Evolutionary conservation across 2,888 invertebrate genomes (phyloP).

Genomic region (Drosophila multiciliata): DNA sequence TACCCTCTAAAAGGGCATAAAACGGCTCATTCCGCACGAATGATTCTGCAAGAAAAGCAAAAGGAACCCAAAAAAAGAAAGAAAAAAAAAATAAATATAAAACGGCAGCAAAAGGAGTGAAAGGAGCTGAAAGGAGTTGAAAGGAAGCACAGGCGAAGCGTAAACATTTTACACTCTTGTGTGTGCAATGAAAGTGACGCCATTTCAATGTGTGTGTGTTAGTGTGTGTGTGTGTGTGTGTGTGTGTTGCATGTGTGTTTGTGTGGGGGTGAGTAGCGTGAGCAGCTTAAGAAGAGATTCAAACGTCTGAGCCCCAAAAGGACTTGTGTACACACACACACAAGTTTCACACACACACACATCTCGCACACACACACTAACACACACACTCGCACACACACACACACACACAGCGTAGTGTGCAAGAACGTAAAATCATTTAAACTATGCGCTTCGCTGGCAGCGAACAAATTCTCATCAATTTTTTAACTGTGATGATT

Average conservation of each 20-base stretch:
- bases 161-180: slow-evolving; percentile 77
- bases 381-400: not conserved
- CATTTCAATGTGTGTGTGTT: slow-evolving; percentile 47
- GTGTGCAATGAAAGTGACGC: slow-evolving; percentile 74
- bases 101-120: slow-evolving; percentile 19
- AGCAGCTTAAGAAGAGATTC: slow-evolving; percentile 37
- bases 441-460: slow-evolving; percentile 45
- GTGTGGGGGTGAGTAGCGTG: not conserved
- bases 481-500: slow-evolving; percentile 35
- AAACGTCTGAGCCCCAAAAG: slow-evolving; percentile 44
- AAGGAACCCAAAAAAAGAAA: slow-evolving; percentile 5
- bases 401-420: not conserved
- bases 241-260: not conserved
- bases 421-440: slow-evolving; percentile 43
- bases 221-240: not conserved
- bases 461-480: slow-evolving; percentile 34
- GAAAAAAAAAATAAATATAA: not conserved
- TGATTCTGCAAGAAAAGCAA: slow-evolving; percentile 29
- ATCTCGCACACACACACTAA: not conserved
- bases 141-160: slow-evolving; percentile 70
- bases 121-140: slow-evolving; percentile 21
- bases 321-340: slow-evolving; percentile 26
- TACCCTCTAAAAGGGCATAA: slow-evolving; percentile 56
- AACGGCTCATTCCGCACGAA: slow-evolving; percentile 75
- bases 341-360: not conserved